Percentiles rank a stretch among this genome's conserved stretches.
Evolutionary conservation across 2,797 vertebrate species (phyloP).

Genomic region (Antrozous pallidus): DNA sequence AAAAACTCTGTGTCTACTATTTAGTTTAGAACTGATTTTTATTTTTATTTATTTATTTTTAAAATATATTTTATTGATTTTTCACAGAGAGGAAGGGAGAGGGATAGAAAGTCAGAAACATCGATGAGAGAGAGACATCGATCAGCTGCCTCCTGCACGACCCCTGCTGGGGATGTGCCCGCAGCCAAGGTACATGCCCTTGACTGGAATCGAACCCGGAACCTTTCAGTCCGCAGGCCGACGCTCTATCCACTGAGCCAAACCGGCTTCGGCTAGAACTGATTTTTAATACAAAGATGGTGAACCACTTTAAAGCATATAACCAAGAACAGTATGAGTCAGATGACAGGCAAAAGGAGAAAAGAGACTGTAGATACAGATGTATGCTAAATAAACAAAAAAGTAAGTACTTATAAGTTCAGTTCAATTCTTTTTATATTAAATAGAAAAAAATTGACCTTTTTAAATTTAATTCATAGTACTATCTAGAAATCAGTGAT

Average conservation of each 20-base stretch:
- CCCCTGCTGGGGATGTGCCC: too few species aligned
- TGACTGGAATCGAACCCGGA: too few species aligned
- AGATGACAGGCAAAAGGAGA: not conserved
- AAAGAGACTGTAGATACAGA: not conserved
- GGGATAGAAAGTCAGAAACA: too few species aligned
- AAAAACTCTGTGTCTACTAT: not conserved
- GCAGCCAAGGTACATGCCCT: too few species aligned
- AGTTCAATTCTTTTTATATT: constrained; percentile 56
- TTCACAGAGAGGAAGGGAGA: too few species aligned
- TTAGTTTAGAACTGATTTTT: not conserved
- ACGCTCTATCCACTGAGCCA: too few species aligned
- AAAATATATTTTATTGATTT: too few species aligned
- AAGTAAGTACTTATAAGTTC: not conserved
- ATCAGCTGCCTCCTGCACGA: too few species aligned
- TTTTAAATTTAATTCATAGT: constrained; percentile 53
- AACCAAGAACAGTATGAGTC: not conserved
- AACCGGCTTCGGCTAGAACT: too few species aligned
- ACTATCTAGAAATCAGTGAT: constrained; percentile 61
- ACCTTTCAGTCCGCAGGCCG: too few species aligned
- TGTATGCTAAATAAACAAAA: not conserved
- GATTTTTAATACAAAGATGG: not conserved
- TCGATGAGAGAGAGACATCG: too few species aligned
- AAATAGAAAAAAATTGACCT: constrained; percentile 48
- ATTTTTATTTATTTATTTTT: too few species aligned
- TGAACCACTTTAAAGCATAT: not conserved